Conservation (phyloP, 2,113 vertebrate species). For the Pomatostomus ruficeps region DNA sequence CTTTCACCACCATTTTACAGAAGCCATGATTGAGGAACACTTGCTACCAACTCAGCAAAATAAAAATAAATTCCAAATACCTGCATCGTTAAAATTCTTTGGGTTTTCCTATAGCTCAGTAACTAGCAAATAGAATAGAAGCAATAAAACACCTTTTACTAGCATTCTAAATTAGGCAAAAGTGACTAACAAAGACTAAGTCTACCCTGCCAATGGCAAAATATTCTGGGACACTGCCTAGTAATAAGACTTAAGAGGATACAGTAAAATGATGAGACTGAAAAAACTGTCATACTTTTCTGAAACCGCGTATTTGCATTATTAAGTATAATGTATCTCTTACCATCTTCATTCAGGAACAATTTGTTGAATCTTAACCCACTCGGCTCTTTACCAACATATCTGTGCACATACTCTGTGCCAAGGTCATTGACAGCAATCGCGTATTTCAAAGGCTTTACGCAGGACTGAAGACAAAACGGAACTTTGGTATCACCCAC, state of each 20-base stretch:
- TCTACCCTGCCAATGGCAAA: neutral
- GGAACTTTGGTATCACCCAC: constrained; percentile 97
- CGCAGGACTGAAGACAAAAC: constrained; percentile 96
- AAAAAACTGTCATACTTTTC: neutral
- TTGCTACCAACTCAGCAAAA: neutral
- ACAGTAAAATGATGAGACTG: neutral
- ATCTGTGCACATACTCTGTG: constrained; percentile 95
- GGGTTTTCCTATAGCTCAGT: neutral
- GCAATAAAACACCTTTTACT: neutral
- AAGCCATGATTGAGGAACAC: neutral
- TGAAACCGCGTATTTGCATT: neutral
- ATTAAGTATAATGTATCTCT: constrained; percentile 42
- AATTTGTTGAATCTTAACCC: constrained; percentile 97
- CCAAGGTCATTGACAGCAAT: constrained; percentile 95
- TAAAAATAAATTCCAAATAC: neutral
- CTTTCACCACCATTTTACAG: neutral
- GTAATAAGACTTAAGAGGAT: neutral
- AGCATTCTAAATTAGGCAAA: neutral
- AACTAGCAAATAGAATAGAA: neutral
- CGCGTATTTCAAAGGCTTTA: constrained; percentile 96
- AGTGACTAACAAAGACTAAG: neutral
- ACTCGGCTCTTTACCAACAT: constrained; percentile 96
- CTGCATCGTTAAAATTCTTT: neutral
- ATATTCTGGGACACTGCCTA: neutral
- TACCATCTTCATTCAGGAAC: constrained; percentile 97